Evolutionary conservation across 2,113 vertebrate genomes (phyloP).

Genomic region (Polypterus bichir): DNA sequence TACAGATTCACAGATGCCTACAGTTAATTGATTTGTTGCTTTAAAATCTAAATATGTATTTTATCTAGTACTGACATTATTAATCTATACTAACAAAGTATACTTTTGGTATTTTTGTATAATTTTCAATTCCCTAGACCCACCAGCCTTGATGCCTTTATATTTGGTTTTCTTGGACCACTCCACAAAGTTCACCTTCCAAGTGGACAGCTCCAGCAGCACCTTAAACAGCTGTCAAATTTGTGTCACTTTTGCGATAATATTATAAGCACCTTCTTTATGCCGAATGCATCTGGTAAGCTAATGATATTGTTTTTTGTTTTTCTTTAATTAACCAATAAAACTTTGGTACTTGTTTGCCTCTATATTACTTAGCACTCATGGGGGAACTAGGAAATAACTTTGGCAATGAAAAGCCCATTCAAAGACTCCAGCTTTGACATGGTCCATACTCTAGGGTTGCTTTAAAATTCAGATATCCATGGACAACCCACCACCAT

Average conservation of each 20-base stretch:
- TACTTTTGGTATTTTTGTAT: slow-evolving; percentile 2
- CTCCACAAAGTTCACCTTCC: slow-evolving; percentile 77
- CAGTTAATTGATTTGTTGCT: too few species aligned
- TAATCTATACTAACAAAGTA: neutral
- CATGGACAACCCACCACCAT: too few species aligned
- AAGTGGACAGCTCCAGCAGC: slow-evolving; percentile 75
- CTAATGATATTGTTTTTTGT: neutral
- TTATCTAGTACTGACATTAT: neutral
- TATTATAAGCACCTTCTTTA: slow-evolving; percentile 74
- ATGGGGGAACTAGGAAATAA: too few species aligned
- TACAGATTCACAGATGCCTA: too few species aligned
- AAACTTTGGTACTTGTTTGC: too few species aligned
- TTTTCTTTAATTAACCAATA: too few species aligned
- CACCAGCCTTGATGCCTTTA: slow-evolving; percentile 86
- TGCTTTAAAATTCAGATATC: too few species aligned
- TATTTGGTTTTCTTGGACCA: slow-evolving; percentile 86
- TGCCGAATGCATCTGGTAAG: slow-evolving; percentile 55
- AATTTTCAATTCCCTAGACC: slow-evolving; percentile 48
- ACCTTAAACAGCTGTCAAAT: slow-evolving; percentile 81
- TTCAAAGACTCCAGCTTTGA: too few species aligned
- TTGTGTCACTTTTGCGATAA: slow-evolving; percentile 79
- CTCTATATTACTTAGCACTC: too few species aligned
- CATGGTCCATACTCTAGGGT: too few species aligned
- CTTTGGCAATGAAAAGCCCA: too few species aligned
- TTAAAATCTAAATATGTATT: neutral